Conservation (phyloP, 2,113 vertebrate species). For the cat (Felis catus) region F.catus_Fca126_mat1.0 CM031418.1:65319501-65320000, state of each 20-base stretch:
- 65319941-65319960: not conserved
- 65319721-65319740: not conserved
- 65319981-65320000: not conserved
- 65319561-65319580: not conserved
- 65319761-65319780: too few relatives aligned
- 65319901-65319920: not conserved
- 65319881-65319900: not conserved
- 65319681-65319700: not conserved
- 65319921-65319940: not conserved
- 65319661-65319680: not conserved
- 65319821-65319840: not conserved
- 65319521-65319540: not conserved
- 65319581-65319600: not conserved
- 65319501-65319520: not conserved
- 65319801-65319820: not conserved
- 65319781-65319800: not conserved
- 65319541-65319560: not conserved
- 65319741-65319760: too few relatives aligned
- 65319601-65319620: not conserved
- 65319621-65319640: not conserved
- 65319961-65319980: not conserved
- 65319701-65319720: not conserved
- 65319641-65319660: not conserved
- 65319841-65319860: not conserved
- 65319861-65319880: not conserved